Percentiles rank a stretch among this genome's conserved stretches.
Evolutionary conservation across 2,888 invertebrate species (phyloP).

Genomic region (Tenthredo mesomela): DNA sequence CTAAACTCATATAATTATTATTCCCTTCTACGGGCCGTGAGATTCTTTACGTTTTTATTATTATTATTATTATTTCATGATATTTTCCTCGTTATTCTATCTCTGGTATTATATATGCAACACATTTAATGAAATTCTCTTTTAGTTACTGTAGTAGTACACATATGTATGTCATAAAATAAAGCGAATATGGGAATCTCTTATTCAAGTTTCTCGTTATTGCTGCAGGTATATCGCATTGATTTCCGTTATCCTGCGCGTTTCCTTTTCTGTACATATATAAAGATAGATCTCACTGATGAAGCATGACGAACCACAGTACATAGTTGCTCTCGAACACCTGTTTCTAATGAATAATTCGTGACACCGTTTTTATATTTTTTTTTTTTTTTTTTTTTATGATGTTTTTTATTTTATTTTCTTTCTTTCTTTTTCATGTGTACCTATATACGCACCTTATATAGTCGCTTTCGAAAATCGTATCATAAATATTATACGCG

Average conservation of each 20-base stretch:
- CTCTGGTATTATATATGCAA: background rate
- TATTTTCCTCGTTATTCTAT: background rate
- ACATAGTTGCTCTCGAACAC: background rate
- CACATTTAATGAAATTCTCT: background rate
- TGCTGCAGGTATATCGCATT: background rate
- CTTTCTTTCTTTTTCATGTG: background rate
- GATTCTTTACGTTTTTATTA: background rate
- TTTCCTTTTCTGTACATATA: conserved; percentile 1
- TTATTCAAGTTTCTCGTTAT: background rate
- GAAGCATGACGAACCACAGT: background rate
- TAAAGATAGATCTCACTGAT: background rate
- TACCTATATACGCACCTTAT: background rate
- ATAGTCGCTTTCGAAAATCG: conserved; percentile 11
- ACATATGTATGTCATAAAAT: background rate
- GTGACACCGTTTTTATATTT: background rate
- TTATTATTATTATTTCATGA: background rate
- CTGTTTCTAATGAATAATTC: conserved; percentile 4
- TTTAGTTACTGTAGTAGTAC: background rate
- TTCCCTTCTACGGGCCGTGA: background rate
- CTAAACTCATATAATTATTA: conserved; percentile 8
- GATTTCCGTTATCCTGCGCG: background rate
- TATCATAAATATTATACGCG: background rate
- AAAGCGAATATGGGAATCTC: background rate
- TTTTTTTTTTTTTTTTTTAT: background rate
- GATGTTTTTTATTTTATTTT: background rate